phyloP scores from a whole-genome alignment of 2,113 vertebrate genomes.

The Melanerpes aurifrons region DNA sequence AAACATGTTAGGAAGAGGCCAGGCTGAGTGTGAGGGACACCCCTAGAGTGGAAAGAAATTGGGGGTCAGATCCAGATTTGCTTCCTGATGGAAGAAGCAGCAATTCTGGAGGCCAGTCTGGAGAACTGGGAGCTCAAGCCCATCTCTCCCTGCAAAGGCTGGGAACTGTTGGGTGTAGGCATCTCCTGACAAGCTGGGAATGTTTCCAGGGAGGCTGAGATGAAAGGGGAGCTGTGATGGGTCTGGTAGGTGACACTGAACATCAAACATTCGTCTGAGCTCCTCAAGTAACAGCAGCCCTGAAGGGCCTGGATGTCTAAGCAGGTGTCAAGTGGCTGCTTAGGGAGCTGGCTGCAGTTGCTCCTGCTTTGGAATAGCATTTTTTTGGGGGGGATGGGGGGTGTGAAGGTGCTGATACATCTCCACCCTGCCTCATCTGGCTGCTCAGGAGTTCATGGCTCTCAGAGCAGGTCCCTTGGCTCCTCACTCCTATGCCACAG shows the following conservation, averaged over 20 bases:
- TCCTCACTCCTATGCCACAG: neutral
- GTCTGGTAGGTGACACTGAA: neutral
- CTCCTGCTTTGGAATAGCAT: neutral
- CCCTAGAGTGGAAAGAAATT: neutral
- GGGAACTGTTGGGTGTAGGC: neutral
- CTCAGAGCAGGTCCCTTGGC: neutral
- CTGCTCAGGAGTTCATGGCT: neutral
- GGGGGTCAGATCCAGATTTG: neutral
- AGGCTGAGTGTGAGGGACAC: neutral
- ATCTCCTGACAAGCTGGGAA: neutral
- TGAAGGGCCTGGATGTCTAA: neutral
- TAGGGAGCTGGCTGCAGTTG: neutral
- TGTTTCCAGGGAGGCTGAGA: neutral
- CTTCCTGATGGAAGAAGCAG: neutral
- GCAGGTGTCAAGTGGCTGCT: neutral
- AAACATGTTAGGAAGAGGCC: neutral
- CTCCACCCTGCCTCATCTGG: accelerated
- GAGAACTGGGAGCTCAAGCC: accelerated
- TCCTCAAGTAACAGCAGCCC: neutral
- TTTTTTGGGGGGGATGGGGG: neutral
- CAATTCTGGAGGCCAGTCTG: neutral
- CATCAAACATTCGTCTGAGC: neutral
- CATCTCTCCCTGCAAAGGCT: neutral
- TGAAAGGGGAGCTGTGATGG: neutral
- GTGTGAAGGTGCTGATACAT: neutral